A percentile compares a stretch with the other conserved stretches of the same genome.
phyloP scores from a whole-genome alignment of 2,797 vertebrate genomes.

The Nyctalus aviator region DNA sequence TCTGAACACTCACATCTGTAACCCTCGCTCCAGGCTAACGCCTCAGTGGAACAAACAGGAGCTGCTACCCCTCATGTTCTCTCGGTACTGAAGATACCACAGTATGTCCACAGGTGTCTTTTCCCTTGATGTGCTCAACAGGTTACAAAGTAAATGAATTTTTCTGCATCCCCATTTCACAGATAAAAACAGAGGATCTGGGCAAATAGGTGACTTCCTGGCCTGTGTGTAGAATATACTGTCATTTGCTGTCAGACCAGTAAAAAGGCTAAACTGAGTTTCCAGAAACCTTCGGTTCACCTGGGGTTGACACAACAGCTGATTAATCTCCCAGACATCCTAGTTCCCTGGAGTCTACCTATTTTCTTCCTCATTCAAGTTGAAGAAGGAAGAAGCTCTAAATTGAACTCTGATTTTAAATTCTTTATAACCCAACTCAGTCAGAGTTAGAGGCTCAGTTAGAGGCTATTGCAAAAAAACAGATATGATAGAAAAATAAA shows the following conservation, averaged over 20 bases:
- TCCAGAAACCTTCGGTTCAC: background rate
- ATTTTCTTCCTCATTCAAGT: background rate
- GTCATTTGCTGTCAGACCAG: no score
- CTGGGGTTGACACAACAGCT: background rate
- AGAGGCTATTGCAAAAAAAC: constrained; percentile 46
- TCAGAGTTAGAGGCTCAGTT: no score
- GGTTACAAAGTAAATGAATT: background rate
- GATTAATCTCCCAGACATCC: background rate
- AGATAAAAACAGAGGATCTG: background rate
- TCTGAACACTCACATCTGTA: no score
- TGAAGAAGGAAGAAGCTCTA: background rate
- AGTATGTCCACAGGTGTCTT: background rate
- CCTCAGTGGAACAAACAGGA: background rate
- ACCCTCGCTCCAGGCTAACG: background rate
- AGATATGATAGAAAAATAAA: constrained; percentile 43
- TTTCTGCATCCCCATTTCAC: background rate
- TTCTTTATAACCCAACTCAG: constrained; percentile 14
- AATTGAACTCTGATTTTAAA: background rate
- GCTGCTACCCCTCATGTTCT: background rate
- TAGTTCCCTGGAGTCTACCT: background rate
- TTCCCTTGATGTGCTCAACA: background rate
- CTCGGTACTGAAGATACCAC: background rate
- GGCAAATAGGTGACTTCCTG: background rate
- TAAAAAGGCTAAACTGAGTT: background rate
- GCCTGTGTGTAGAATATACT: background rate